A percentile compares a stretch with the other conserved stretches of the same genome.
phyloP scores from a whole-genome alignment of 2,113 vertebrate genomes.

The Mellivora capensis region DNA sequence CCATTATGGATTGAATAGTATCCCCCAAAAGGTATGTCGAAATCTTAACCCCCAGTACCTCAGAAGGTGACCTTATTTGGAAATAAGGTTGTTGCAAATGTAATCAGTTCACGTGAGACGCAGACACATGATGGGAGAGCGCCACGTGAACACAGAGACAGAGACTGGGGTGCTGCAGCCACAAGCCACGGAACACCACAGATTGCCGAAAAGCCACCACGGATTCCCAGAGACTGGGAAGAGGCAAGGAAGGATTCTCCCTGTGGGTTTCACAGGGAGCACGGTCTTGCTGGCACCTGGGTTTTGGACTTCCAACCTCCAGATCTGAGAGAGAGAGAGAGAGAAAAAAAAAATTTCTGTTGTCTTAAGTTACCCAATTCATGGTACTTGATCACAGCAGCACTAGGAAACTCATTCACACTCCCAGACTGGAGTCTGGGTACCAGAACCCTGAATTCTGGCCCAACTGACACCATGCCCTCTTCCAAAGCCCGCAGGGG shows the following conservation, averaged over 20 bases:
- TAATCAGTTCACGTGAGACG: not conserved
- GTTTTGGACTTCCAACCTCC: not conserved
- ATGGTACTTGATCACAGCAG: not conserved
- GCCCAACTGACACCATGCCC: not conserved
- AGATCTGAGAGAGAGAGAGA: not conserved
- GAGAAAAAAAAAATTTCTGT: not conserved
- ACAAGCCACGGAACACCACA: not conserved
- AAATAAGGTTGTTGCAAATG: not conserved
- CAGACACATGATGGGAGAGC: rapidly evolving
- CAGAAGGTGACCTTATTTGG: not conserved
- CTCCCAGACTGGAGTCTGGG: not conserved
- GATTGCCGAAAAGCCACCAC: not conserved
- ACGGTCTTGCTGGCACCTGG: not conserved
- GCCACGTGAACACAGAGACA: not conserved
- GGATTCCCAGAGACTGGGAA: not conserved
- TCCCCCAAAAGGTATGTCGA: not conserved
- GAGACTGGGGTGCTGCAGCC: not conserved
- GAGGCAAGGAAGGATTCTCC: not conserved
- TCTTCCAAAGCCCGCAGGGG: not conserved
- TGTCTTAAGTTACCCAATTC: not conserved
- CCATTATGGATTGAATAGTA: not conserved
- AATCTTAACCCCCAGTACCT: not conserved
- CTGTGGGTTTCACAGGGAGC: not conserved
- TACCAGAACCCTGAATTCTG: not conserved
- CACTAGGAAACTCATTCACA: not conserved